These are phyloP conservation scores for Hydractinia symbiolongicarpus DNA, from an alignment of 30 jellyfish, hydroid and myxozoan genomes.

Conservation along the genomic window DNA sequence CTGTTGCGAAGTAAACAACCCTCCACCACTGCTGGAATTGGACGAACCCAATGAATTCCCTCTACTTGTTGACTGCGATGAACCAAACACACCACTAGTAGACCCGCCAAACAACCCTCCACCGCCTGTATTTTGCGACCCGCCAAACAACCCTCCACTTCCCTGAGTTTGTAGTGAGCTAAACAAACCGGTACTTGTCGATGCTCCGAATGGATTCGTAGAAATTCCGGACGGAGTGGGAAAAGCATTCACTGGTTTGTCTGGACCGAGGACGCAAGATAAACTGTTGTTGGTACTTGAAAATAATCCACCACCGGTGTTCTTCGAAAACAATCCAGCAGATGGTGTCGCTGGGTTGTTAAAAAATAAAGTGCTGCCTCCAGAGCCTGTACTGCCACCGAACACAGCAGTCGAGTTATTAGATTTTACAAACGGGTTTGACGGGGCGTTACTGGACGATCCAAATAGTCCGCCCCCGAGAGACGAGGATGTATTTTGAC, in stretches of 20 bases:
- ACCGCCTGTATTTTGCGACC: not conserved
- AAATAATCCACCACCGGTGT: not conserved
- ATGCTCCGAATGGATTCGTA: not conserved
- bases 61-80: slow-evolving; percentile 2
- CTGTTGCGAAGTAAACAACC: not conserved
- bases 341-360: not conserved
- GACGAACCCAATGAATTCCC: not conserved
- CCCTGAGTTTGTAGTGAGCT: not conserved
- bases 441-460: not conserved
- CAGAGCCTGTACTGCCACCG: not conserved
- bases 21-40: slow-evolving; percentile 8
- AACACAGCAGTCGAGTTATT: too few relatives aligned
- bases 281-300: not conserved
- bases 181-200: not conserved
- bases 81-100: not conserved
- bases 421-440: not conserved
- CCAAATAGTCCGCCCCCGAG: not conserved
- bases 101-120: not conserved
- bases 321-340: not conserved
- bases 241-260: too few relatives aligned
- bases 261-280: too few relatives aligned
- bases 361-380: not conserved
- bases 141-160: not conserved
- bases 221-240: too few relatives aligned
- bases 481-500: not conserved